phyloP scores from a whole-genome alignment of 2,113 vertebrate genomes.

The Genyomyrus donnyi region DNA sequence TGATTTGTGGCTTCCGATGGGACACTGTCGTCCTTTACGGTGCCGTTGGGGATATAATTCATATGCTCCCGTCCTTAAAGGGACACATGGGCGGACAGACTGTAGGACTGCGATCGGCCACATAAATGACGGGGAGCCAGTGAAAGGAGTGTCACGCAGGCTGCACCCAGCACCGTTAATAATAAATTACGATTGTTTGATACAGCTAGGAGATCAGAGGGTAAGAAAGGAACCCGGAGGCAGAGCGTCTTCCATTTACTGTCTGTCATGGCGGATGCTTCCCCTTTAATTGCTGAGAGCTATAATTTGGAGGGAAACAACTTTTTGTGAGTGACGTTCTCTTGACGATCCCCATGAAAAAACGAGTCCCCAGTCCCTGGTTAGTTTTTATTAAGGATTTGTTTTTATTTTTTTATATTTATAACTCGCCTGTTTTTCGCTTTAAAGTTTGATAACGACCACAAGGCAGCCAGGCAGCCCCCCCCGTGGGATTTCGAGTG shows the following conservation, averaged over 20 bases:
- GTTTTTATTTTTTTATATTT: neutral
- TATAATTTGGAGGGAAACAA: neutral
- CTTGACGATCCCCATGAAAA: neutral
- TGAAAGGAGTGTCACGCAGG: conserved; percentile 67
- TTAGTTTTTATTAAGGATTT: neutral
- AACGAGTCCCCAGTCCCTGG: neutral
- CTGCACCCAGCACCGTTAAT: conserved; percentile 62
- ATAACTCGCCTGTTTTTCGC: neutral
- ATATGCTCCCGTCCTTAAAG: conserved; percentile 50
- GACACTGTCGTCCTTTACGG: conserved; percentile 44
- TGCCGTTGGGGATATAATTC: conserved; percentile 49
- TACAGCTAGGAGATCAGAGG: conserved; percentile 47
- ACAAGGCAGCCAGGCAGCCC: neutral
- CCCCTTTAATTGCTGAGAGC: neutral
- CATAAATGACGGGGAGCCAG: conserved; percentile 58
- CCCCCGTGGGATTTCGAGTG: neutral
- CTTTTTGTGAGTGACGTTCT: neutral
- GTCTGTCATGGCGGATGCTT: neutral
- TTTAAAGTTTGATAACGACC: neutral
- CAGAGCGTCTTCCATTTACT: neutral
- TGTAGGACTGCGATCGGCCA: conserved; percentile 46
- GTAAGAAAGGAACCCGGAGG: conserved; percentile 19
- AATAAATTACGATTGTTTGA: conserved; percentile 65
- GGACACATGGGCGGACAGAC: conserved; percentile 51
- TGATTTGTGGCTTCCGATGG: conserved; percentile 46